Percentiles rank a stretch among this genome's conserved stretches.
These are phyloP conservation scores for Drosophila aff. DNA, from an alignment of 1,140 invertebrate species.

Conservation along the genomic window DNA sequence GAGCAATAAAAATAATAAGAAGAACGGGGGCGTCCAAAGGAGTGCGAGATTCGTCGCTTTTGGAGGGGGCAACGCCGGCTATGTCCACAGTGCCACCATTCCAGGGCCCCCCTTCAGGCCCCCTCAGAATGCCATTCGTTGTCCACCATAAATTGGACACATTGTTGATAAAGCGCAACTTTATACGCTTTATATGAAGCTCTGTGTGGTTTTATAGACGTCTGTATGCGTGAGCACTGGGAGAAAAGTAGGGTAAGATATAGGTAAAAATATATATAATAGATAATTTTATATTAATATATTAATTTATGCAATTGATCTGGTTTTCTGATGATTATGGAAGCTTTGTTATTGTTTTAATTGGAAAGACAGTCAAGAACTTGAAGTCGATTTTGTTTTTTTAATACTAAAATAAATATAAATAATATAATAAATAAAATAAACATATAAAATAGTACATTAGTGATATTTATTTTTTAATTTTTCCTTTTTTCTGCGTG, in stretches of 20 bases:
- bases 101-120: not conserved
- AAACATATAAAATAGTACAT: no score
- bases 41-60: constrained; percentile 22
- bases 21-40: constrained; percentile 14
- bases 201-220: constrained; percentile 21
- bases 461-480: not conserved
- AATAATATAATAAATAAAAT: no score
- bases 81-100: constrained; percentile 7
- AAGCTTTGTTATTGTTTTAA: no score
- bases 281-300: not conserved
- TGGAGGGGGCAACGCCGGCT: constrained; percentile 13
- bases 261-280: no score
- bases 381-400: no score
- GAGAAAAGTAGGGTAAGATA: not conserved
- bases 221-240: constrained; percentile 10
- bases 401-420: no score
- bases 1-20: constrained; percentile 72
- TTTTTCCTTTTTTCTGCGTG: not conserved
- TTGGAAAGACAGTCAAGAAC: no score
- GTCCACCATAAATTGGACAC: constrained; percentile 76
- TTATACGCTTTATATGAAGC: constrained; percentile 81
- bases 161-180: constrained; percentile 82
- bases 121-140: constrained; percentile 23
- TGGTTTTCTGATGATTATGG: no score
- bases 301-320: no score